Conservation (phyloP, 64 coral and sea anemone species). For the Astreopora myriophthalma region DNA sequence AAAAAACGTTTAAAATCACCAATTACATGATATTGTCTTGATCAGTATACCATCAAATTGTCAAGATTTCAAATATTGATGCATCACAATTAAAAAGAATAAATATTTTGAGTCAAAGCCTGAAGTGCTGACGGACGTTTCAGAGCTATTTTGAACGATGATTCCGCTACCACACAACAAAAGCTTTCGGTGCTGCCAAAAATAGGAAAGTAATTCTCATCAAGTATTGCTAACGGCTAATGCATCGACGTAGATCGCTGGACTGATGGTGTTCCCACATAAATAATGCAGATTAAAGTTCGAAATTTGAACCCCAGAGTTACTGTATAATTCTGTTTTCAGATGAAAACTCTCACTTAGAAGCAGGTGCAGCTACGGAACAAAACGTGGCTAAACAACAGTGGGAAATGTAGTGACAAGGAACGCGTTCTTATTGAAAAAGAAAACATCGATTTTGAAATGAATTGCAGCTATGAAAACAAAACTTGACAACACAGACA, state of each 20-base stretch:
- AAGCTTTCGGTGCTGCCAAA: neutral
- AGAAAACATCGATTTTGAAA: neutral
- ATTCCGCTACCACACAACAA: neutral
- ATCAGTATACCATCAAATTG: neutral
- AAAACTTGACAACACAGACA: neutral
- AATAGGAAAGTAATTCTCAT: neutral
- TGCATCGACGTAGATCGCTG: neutral
- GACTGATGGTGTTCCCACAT: neutral
- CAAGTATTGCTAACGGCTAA: too few species aligned
- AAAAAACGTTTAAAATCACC: neutral
- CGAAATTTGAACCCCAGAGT: neutral
- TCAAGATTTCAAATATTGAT: neutral
- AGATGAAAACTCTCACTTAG: neutral
- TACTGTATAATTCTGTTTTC: neutral
- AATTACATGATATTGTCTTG: neutral
- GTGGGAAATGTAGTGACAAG: neutral
- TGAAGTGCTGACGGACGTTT: neutral
- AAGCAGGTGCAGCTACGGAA: neutral
- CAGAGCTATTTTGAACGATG: neutral
- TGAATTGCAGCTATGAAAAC: neutral
- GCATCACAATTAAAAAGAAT: neutral
- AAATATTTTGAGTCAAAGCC: neutral
- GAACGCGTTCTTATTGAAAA: neutral
- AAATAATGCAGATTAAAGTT: neutral
- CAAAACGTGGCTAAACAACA: neutral